Evolutionary conservation across 2,797 vertebrate species (phyloP).

Genomic region (Lates japonicus): DNA sequence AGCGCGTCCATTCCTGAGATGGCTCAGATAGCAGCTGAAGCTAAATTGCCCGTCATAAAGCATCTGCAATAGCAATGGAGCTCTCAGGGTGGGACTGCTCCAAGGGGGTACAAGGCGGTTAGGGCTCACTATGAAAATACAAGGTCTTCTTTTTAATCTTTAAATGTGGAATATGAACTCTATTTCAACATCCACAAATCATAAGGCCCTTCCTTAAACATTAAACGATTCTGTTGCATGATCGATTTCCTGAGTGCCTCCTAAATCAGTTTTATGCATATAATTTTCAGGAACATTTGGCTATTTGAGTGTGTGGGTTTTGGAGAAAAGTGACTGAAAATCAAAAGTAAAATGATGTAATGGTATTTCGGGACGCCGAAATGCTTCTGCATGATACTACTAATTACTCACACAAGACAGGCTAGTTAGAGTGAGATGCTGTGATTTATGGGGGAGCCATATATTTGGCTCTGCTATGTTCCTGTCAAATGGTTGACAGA

Average conservation of each 20-base stretch:
- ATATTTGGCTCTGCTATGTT: slow-evolving; percentile 82
- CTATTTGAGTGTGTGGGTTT: slow-evolving; percentile 82
- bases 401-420: slow-evolving; percentile 84
- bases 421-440: slow-evolving; percentile 82
- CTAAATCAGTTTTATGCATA: slow-evolving; percentile 85
- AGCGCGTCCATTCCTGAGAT: slow-evolving; percentile 88
- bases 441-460: slow-evolving; percentile 80
- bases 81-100: slow-evolving; percentile 78
- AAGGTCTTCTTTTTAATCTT: slow-evolving; percentile 82
- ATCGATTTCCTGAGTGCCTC: slow-evolving; percentile 84
- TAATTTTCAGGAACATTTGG: slow-evolving; percentile 85
- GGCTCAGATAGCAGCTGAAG: slow-evolving; percentile 87
- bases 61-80: slow-evolving; percentile 85
- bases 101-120: slow-evolving; percentile 69
- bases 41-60: slow-evolving; percentile 90
- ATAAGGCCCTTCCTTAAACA: slow-evolving; percentile 80
- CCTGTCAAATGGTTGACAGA: slow-evolving; percentile 84
- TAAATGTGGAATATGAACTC: slow-evolving; percentile 84
- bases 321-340: slow-evolving; percentile 83
- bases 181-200: slow-evolving; percentile 83
- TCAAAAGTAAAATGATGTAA: slow-evolving; percentile 84
- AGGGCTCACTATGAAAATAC: slow-evolving; percentile 81
- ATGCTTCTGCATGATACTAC: slow-evolving; percentile 81
- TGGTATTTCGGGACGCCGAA: slow-evolving; percentile 77
- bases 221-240: slow-evolving; percentile 85